Conservation (phyloP, 2,888 invertebrate species). For the Lordiphosa fenestrarum region DNA sequence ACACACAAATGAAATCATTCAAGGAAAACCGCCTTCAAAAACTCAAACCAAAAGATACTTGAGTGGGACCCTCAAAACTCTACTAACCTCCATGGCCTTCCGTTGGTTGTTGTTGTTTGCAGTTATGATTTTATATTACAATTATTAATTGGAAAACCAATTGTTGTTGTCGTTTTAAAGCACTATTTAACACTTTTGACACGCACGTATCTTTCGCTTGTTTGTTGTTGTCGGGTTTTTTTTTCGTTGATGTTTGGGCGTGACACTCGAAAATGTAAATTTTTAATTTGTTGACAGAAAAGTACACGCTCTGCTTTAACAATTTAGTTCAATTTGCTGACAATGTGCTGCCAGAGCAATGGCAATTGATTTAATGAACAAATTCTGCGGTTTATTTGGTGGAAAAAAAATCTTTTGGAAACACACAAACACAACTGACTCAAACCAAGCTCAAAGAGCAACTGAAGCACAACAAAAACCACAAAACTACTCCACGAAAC, state of each 20-base stretch:
- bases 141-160: slow-evolving; percentile 32
- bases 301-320: slow-evolving; percentile 4
- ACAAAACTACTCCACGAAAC: slow-evolving; percentile 1
- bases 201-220: slow-evolving; percentile 48
- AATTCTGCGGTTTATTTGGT: not conserved
- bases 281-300: slow-evolving; percentile 27
- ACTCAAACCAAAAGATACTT: slow-evolving; percentile 57
- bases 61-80: slow-evolving; percentile 24
- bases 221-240: slow-evolving; percentile 20
- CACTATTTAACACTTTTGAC: slow-evolving; percentile 39
- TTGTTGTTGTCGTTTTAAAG: slow-evolving; percentile 35
- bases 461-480: slow-evolving; percentile 23
- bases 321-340: slow-evolving; percentile 17
- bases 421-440: slow-evolving; percentile 27
- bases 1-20: slow-evolving; percentile 66
- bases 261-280: slow-evolving; percentile 54
- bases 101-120: slow-evolving; percentile 28
- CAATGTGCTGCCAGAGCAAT: slow-evolving; percentile 58
- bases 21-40: slow-evolving; percentile 49
- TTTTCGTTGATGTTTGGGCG: slow-evolving; percentile 52
- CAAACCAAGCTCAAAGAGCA: slow-evolving; percentile 46
- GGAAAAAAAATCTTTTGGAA: not conserved
- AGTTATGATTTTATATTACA: slow-evolving; percentile 15
- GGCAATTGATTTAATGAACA: slow-evolving; percentile 30
- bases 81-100: slow-evolving; percentile 69